These are phyloP conservation scores for Crotalus helleri DNA, from an alignment of 2,113 vertebrate genomes.

Conservation along the genomic window DNA sequence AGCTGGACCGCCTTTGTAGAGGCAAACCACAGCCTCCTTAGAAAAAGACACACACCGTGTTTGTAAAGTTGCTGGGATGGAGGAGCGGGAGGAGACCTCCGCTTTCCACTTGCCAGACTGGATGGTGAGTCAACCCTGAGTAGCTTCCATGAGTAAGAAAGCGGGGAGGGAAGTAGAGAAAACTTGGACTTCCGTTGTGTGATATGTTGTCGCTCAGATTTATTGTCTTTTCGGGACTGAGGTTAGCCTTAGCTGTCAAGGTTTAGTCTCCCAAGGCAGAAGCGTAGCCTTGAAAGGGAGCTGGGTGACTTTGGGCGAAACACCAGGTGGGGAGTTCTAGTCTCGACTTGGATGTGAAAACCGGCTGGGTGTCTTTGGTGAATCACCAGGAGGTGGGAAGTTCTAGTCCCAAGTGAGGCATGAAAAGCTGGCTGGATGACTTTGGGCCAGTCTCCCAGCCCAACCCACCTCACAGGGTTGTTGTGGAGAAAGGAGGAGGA, in stretches of 20 bases:
- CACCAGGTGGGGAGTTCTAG: no score
- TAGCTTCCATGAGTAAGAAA: fast-evolving
- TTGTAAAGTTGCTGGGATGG: conserved; percentile 35
- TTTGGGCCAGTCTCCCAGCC: not conserved
- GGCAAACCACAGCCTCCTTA: not conserved
- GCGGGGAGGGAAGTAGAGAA: not conserved
- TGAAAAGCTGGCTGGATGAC: not conserved
- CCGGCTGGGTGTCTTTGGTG: no score
- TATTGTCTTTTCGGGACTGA: not conserved
- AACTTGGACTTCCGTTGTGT: no score
- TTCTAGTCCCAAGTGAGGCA: no score
- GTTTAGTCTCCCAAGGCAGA: not conserved
- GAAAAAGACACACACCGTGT: not conserved
- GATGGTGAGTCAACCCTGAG: conserved; percentile 73
- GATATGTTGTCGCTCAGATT: not conserved
- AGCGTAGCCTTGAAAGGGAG: not conserved
- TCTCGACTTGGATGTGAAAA: no score
- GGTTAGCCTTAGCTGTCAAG: not conserved
- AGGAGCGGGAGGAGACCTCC: conserved; percentile 65
- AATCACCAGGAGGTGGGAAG: no score
- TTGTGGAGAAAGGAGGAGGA: not conserved
- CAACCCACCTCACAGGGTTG: not conserved
- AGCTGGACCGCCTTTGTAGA: not conserved
- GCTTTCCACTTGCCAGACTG: conserved; percentile 71
- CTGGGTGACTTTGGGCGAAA: no score